Conservation (phyloP, 2,888 invertebrate species). For the Pantelozetes paolii region DNA sequence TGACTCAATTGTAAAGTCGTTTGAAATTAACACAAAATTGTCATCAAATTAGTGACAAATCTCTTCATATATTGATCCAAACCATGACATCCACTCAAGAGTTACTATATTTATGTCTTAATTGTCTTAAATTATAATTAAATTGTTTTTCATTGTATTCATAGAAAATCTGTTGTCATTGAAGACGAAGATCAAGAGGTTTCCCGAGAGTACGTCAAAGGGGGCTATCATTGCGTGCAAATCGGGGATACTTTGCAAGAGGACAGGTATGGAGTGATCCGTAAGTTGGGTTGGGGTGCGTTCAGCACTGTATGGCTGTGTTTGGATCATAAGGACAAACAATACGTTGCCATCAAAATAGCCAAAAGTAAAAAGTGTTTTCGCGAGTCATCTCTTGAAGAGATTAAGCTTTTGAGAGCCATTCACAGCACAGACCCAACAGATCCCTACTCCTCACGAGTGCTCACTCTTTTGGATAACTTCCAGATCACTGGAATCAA, state of each 20-base stretch:
- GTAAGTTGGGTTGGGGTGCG: conserved; percentile 97
- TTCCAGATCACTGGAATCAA: conserved; percentile 97
- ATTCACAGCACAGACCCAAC: conserved; percentile 82
- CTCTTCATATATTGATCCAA: too few relatives aligned
- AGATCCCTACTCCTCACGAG: conserved; percentile 90
- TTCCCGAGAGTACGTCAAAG: conserved; percentile 92
- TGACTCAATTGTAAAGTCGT: too few relatives aligned
- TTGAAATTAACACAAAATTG: too few relatives aligned
- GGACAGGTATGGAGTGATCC: conserved; percentile 58
- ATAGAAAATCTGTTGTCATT: too few relatives aligned
- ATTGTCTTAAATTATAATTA: too few relatives aligned
- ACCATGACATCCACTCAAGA: too few relatives aligned
- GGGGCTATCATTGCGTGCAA: conserved; percentile 59
- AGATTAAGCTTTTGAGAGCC: conserved; percentile 92
- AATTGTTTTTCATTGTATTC: too few relatives aligned
- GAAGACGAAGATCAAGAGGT: conserved; percentile 78
- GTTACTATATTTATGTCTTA: too few relatives aligned
- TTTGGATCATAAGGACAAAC: conserved; percentile 85
- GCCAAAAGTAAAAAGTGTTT: conserved; percentile 99
- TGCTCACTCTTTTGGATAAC: conserved; percentile 95
- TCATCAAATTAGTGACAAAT: too few relatives aligned
- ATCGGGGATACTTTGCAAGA: conserved; percentile 58
- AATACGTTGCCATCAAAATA: conserved; percentile 97
- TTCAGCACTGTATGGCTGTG: conserved; percentile 99
- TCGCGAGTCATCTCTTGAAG: conserved; percentile 97